Base-by-base conservation (phyloP, 2,113 vertebrate genomes). In the Sinocyclocheilus anophthalmus region DNA sequence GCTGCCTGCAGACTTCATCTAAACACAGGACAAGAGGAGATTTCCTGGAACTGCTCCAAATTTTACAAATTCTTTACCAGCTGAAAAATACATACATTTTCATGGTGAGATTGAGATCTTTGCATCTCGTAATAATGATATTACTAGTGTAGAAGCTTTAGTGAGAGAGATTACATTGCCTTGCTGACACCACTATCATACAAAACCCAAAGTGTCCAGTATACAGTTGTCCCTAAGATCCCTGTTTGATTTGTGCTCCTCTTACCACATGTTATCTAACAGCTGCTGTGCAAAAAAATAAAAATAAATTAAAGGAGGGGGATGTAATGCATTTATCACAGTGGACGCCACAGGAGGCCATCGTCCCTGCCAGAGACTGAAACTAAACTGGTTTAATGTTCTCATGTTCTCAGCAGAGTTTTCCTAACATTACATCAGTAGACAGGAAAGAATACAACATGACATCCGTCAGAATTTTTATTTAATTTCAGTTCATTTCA, bases 181-280 rank as follows among this genome's bases (percentile, higher is more conserved):
- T 22, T 78, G 39, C 53, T 79, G 48, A 76, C 76, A 26, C 30
- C 26, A 14, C 70, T 39, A 13, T 26, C 14, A 5, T 48, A 48
- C 57, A 33, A 55, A 76, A 84, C 67, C 84, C 33, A 11, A 76
- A 81, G 78, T 65, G 39, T 57, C 63, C 85, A 90, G 84, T 57
- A 77, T 57, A 59, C 90, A 90, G 90, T 87, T 88, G 90, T 84
- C 84, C n/a, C 70, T 45, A 81, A 87, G 48, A 77, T 88, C 39
- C 59, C 42, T 42, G 18, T 42, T 89, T 45, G 50, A 81, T 75
- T 85, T 14, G 42, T 42, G 55, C 78, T 79, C 67, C 33, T 81
- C 59, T 50, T 75, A 85, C 83, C 85, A 90, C 78, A 89, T 90
- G 86, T 70, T 88, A 77, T 76, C 48, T 53, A 87, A 87, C 90